Base-by-base conservation (phyloP, 30 jellyfish, hydroid and myxozoan species). In the Aurelia aurita complex sp. Pacific region DNA sequence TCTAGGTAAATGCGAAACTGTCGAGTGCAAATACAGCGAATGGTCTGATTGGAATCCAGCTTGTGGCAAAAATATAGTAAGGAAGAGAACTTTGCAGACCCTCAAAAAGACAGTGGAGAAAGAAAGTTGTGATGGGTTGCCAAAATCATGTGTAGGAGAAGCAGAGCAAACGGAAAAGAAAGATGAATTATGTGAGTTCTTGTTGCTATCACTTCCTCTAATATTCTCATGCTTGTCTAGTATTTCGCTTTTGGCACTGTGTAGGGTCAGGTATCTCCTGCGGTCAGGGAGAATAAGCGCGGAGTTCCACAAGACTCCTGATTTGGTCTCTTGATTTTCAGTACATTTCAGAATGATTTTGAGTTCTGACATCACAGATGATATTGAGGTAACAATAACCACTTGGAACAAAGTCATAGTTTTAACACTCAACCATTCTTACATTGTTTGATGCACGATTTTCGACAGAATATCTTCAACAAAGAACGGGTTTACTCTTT, bases 1-100 rank as follows among this genome's bases (percentile, higher is more conserved):
- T 10, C 70, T 15, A 86, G 96, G 96, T 70, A 67, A 86, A 57
- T 86, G 96, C 36, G 86, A 86, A 34, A 73, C 66, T 57, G 96
- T 86, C 23, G 97, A 88, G 10, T 88, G 97, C 89, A 69, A 78
- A 65, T 67, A 85, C 61, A 57, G 75, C 35, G 89, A 71, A 34
- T 88, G 97, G 97, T 79, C 97, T 4, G 90, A 62, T 32, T 88
- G 91, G 91, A 77, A 71, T 13, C 88, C 97, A 60, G 64, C 73
- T 10, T 88, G 97, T 75, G 97, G 97, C 38, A 88, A 81, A 18
- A 59, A 76, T 50, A 80, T 80, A 80, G 55, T 59, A 53, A 63
- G 97, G 66, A 62, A 78, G 35, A 67, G 91, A 74, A 33, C 89
- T n/a, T 62, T 88, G 69, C 88, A 80, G 65, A 67, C 83, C 13